A percentile compares a stretch with the other conserved stretches of the same genome.
Conservation (phyloP, 2,113 vertebrate species). For the Neomonachus schauinslandi region DNA sequence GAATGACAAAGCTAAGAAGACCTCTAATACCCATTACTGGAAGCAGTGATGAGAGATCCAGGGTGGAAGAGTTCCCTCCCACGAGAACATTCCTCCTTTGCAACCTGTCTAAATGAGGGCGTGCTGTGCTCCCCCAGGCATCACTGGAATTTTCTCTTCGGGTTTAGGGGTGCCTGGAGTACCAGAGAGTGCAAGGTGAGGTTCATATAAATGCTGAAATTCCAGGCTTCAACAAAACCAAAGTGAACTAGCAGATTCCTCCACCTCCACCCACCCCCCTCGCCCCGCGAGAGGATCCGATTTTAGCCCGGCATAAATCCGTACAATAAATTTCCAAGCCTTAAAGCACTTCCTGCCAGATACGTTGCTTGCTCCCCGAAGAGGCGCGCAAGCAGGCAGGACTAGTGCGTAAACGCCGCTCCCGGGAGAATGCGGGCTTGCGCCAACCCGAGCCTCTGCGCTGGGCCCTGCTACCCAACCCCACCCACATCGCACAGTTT, state of each 20-base stretch:
- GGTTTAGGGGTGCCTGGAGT: neutral
- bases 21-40: neutral
- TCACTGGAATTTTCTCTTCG: neutral
- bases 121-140: neutral
- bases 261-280: neutral
- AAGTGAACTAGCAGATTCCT: neutral
- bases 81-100: neutral
- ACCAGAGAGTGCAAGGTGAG: neutral
- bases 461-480: fast-evolving
- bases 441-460: fast-evolving
- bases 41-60: neutral
- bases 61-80: neutral
- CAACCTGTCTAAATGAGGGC: neutral
- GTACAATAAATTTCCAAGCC: neutral
- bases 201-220: neutral
- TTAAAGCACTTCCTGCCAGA: neutral
- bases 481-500: fast-evolving
- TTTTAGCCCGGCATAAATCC: neutral
- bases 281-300: fast-evolving
- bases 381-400: neutral
- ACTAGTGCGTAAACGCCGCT: neutral
- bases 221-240: neutral
- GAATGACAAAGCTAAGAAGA: neutral
- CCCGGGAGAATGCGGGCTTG: neutral
- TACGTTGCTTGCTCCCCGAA: neutral